Base-by-base conservation (phyloP, 2,113 vertebrate genomes). In the Hemiscyllium ocellatum region DNA sequence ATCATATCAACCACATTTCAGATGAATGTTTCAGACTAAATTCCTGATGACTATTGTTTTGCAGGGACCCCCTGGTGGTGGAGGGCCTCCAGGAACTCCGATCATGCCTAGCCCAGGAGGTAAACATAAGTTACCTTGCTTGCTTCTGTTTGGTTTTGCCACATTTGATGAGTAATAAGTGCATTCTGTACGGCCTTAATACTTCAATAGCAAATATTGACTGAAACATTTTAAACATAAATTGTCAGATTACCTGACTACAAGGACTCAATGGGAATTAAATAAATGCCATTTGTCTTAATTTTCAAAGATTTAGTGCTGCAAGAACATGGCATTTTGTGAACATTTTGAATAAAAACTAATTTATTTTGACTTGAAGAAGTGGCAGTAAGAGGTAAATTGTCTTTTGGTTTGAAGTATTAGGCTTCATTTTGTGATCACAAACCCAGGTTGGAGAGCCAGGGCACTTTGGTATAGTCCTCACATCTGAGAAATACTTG, bases 41-140 rank as follows among this genome's bases (percentile, higher is more conserved):
- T 50, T 72, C 66, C 22, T 95, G 47, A 95, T 76, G 69, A 72
- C 70, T 70, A 68, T 80, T 96, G 80, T 97, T 70, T 96, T 96
- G 95, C 96, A 99, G 99, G 99, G 99, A 97, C 99, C 99, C 96
- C 98, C 99, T 1, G 99, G 99, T 97, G 99, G 99, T 96, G 99
- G 99, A 96, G 99, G 99, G 10, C 98, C 99, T 96, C 99, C 99
- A 96, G 99, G 99, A 96, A 99, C 99, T 94, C 99, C 99, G 52
- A 99, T 99, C 97, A 99, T 99, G 99, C 99, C 99, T 96, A 99
- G 99, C 97, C 99, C 99, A 97, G 99, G 99, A 98, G 99, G 99
- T 99, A 98, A 50, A 96, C 96, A 96, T 61, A 95, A 20, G 90
- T 94, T 56, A 94, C 26, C 94, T 76, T 95, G 69, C 72, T 5